These are phyloP conservation scores for Andrena flavipes DNA, from an alignment of 2,888 invertebrate genomes.

Conservation along the genomic window DNA sequence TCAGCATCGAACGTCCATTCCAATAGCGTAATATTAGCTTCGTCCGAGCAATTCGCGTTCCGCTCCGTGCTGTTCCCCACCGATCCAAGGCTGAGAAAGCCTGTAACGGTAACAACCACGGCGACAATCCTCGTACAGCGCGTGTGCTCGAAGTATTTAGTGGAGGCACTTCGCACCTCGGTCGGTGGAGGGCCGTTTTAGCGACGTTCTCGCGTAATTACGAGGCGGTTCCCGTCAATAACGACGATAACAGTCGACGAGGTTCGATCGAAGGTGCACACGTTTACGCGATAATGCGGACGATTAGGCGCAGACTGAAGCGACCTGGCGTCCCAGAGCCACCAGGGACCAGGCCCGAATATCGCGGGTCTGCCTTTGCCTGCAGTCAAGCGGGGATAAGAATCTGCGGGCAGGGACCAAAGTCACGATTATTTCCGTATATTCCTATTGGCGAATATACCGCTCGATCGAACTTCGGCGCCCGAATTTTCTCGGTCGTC, in stretches of 20 bases:
- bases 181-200: slow-evolving; percentile 26
- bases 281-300: slow-evolving; percentile 57
- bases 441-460: neutral
- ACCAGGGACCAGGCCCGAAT: slow-evolving; percentile 32
- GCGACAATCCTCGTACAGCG: neutral
- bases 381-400: neutral
- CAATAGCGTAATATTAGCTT: neutral
- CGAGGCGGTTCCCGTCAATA: slow-evolving; percentile 50
- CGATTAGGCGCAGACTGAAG: slow-evolving; percentile 51
- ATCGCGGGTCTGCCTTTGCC: slow-evolving; percentile 26
- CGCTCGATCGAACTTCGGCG: neutral
- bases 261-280: slow-evolving; percentile 47
- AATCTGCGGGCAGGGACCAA: neutral
- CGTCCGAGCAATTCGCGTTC: neutral
- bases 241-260: slow-evolving; percentile 56
- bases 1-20: neutral
- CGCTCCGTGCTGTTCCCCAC: no score
- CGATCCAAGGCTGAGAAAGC: neutral
- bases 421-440: neutral
- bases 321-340: slow-evolving; percentile 16
- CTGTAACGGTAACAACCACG: neutral
- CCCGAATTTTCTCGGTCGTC: neutral
- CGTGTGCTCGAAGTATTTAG: slow-evolving; percentile 36
- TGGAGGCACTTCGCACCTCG: slow-evolving; percentile 12
- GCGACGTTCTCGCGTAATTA: slow-evolving; percentile 52